Evolutionary conservation across 1,140 invertebrate genomes (phyloP).

Genomic region (Lethocerus indicus): DNA sequence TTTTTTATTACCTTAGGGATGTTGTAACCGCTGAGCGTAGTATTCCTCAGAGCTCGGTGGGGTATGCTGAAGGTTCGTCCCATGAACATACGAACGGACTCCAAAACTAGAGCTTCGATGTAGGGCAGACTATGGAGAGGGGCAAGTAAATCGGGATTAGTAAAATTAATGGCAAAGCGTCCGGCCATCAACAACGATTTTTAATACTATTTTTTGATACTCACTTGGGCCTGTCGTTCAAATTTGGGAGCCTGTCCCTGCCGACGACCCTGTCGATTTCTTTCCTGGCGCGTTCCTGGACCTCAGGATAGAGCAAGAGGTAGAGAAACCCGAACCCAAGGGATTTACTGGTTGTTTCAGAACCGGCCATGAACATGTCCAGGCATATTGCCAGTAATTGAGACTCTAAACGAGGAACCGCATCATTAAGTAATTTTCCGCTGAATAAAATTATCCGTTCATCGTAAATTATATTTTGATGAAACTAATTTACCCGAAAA

Average conservation of each 20-base stretch:
- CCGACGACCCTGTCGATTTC: conserved; percentile 66
- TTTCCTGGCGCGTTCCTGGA: conserved; percentile 57
- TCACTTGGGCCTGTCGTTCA: conserved; percentile 52
- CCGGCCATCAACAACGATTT: not conserved
- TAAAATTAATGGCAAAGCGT: not conserved
- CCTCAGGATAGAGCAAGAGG: conserved; percentile 53
- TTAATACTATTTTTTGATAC: conserved; percentile 12
- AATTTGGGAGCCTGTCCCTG: conserved; percentile 39
- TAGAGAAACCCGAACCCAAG: conserved; percentile 62
- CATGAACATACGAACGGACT: conserved; percentile 60
- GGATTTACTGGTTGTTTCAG: conserved; percentile 63
- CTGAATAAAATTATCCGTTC: not conserved
- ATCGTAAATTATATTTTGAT: not conserved
- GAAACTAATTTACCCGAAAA: conserved; percentile 24
- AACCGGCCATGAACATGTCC: conserved; percentile 68
- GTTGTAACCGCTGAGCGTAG: conserved; percentile 44
- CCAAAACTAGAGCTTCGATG: conserved; percentile 55
- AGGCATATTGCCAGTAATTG: conserved; percentile 58
- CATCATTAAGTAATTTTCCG: not conserved
- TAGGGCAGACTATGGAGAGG: conserved; percentile 74
- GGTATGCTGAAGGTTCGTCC: conserved; percentile 60
- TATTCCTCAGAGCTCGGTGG: conserved; percentile 53
- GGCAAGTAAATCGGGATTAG: not conserved
- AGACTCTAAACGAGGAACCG: conserved; percentile 35
- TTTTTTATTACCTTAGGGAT: conserved; percentile 50